Percentiles rank a stretch among this genome's conserved stretches.
Conservation (phyloP, 2,113 vertebrate genomes). For the Orycteropus afer region DNA sequence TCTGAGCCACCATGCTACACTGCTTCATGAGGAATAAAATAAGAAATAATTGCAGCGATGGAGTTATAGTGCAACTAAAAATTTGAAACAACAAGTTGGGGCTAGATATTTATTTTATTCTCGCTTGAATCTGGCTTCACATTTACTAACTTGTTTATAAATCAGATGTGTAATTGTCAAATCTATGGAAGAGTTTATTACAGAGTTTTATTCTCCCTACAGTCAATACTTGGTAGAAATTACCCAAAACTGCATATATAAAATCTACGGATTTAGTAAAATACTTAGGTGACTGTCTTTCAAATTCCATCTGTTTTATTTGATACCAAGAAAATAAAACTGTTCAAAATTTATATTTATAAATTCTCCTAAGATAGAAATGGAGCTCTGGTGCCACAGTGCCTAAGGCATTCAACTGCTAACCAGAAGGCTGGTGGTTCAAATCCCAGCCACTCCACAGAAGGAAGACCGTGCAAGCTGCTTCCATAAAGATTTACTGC, state of each 20-base stretch:
- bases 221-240: background rate
- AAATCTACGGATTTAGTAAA: background rate
- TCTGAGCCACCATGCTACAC: background rate
- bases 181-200: background rate
- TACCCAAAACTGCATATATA: background rate
- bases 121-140: slow-evolving; percentile 21
- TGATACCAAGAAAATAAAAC: background rate
- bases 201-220: background rate
- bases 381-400: no score
- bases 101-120: background rate
- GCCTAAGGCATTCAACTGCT: no score
- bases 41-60: background rate
- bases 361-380: slow-evolving; percentile 7
- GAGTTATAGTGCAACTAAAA: background rate
- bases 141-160: background rate
- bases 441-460: no score
- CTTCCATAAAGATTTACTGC: no score
- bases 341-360: background rate
- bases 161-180: background rate
- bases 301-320: background rate
- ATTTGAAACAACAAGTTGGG: background rate
- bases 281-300: background rate
- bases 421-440: no score
- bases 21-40: background rate
- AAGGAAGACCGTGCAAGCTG: no score